These are phyloP conservation scores for Hololepta plana DNA, from an alignment of 2,888 invertebrate species.

Conservation along the genomic window DNA sequence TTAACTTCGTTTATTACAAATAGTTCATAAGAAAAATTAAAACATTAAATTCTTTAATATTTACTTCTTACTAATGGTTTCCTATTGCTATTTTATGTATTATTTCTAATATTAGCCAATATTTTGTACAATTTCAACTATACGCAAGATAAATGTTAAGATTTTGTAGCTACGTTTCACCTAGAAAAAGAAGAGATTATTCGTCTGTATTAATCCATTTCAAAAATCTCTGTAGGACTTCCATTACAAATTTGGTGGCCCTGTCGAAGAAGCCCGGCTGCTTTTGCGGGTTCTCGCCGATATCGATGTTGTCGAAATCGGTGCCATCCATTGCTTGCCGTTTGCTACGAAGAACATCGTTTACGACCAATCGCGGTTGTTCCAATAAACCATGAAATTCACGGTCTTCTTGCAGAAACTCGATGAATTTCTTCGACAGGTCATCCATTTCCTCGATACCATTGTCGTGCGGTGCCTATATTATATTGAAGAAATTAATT, in stretches of 20 bases:
- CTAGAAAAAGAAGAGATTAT: too few relatives aligned
- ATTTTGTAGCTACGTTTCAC: too few relatives aligned
- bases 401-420: constrained; percentile 22
- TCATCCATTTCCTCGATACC: constrained; percentile 13
- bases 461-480: constrained; percentile 1
- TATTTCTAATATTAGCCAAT: too few relatives aligned
- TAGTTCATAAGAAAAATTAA: too few relatives aligned
- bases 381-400: constrained; percentile 10
- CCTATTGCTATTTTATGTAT: too few relatives aligned
- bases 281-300: constrained; percentile 8
- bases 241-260: constrained; percentile 26
- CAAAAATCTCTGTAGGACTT: constrained; percentile 27
- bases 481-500: too few relatives aligned
- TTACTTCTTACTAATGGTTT: too few relatives aligned
- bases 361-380: too few relatives aligned
- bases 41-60: too few relatives aligned
- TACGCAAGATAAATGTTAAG: too few relatives aligned
- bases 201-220: constrained; percentile 27
- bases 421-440: constrained; percentile 17
- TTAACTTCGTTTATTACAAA: too few relatives aligned
- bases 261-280: constrained; percentile 24
- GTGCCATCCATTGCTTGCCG: constrained; percentile 10
- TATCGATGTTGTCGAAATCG: constrained; percentile 10
- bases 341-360: constrained; percentile 9
- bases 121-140: too few relatives aligned